A percentile compares a stretch with the other conserved stretches of the same genome.
phyloP scores from a whole-genome alignment of 1,140 invertebrate genomes.

The Drosophila azteca region DNA sequence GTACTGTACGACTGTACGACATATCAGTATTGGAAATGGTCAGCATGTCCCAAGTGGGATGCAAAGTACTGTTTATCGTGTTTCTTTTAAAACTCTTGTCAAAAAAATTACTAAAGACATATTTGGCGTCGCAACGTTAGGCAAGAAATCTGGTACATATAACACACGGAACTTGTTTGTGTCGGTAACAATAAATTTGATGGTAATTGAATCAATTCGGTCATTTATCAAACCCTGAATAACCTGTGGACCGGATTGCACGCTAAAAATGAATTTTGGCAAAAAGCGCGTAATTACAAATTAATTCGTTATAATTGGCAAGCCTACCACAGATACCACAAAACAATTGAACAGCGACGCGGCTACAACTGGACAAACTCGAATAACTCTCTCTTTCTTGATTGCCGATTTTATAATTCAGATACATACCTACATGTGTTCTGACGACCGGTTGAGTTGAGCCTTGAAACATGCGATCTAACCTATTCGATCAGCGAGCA shows the following conservation, averaged over 20 bases:
- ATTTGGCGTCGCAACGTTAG: constrained; percentile 20
- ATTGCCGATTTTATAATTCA: constrained; percentile 16
- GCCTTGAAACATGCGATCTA: constrained; percentile 41
- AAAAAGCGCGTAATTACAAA: constrained; percentile 50
- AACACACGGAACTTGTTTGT: constrained; percentile 36
- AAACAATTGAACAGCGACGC: constrained; percentile 22
- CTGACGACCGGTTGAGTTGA: constrained; percentile 44
- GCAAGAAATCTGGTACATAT: constrained; percentile 31
- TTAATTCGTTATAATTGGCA: constrained; percentile 58
- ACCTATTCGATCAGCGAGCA: constrained; percentile 26
- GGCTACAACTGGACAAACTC: constrained; percentile 33
- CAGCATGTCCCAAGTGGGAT: too few relatives aligned
- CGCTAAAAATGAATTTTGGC: constrained; percentile 14
- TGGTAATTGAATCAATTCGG: constrained; percentile 37
- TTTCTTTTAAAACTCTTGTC: not conserved
- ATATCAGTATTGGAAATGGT: too few relatives aligned
- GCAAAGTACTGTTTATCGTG: too few relatives aligned
- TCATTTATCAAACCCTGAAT: constrained; percentile 36
- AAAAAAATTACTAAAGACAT: constrained; percentile 17
- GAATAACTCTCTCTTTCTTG: constrained; percentile 5
- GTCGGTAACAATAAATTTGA: constrained; percentile 28
- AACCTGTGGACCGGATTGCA: constrained; percentile 44
- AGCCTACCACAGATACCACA: constrained; percentile 33
- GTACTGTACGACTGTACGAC: too few relatives aligned
- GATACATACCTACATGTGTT: not conserved